A percentile compares a stretch with the other conserved stretches of the same genome.
These are phyloP conservation scores for Phainopepla nitens DNA, from an alignment of 2,113 vertebrate genomes.

Conservation along the genomic window DNA sequence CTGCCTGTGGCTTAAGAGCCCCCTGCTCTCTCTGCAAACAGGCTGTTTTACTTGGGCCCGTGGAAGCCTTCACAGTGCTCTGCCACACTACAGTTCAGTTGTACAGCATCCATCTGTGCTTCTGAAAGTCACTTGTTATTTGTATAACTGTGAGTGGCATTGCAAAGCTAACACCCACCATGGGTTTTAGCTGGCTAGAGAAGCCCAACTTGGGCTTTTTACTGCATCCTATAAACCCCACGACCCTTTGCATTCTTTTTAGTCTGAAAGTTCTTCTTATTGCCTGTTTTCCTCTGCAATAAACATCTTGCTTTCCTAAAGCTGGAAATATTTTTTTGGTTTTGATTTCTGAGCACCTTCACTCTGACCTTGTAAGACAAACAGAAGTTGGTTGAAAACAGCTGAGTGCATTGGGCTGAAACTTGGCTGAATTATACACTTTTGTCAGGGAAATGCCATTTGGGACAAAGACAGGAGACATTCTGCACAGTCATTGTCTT, in stretches of 20 bases:
- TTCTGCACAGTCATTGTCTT: neutral
- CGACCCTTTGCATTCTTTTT: neutral
- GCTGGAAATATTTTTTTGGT: neutral
- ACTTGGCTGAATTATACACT: neutral
- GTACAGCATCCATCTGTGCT: rapidly evolving
- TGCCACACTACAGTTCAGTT: neutral
- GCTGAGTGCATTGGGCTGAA: neutral
- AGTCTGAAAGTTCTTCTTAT: neutral
- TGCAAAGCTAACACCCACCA: neutral
- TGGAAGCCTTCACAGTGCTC: rapidly evolving
- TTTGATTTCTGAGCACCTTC: neutral
- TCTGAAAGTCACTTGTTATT: neutral
- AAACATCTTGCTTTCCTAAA: neutral
- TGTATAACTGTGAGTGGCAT: neutral
- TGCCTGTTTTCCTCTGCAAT: neutral
- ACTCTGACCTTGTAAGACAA: neutral
- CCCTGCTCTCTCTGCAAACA: neutral
- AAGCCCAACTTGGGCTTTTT: neutral
- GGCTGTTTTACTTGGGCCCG: neutral
- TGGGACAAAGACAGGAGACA: neutral
- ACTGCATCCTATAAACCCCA: rapidly evolving
- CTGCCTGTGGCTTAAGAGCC: neutral
- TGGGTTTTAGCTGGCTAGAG: neutral
- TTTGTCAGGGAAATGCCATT: neutral
- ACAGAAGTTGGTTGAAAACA: neutral